These are phyloP conservation scores for Anolis apletophallus DNA, from an alignment of 2,797 vertebrate genomes.

Conservation along the genomic window DNA sequence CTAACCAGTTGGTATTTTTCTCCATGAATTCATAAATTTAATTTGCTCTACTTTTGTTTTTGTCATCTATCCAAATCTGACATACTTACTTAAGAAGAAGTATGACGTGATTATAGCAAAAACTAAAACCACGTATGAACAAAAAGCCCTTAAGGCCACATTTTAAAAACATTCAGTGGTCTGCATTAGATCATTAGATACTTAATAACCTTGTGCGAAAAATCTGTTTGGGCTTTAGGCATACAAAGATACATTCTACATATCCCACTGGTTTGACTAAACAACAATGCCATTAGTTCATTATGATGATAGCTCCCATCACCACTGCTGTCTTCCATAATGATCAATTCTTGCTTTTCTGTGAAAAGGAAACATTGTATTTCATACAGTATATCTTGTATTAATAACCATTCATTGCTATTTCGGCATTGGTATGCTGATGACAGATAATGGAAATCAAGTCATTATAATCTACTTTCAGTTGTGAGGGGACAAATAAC, in stretches of 20 bases:
- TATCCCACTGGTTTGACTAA: background rate
- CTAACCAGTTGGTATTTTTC: background rate
- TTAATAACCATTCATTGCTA: background rate
- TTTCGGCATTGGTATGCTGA: background rate
- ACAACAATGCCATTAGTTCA: background rate
- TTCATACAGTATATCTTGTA: no score
- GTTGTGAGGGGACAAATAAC: background rate
- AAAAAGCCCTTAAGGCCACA: background rate
- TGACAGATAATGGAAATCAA: background rate
- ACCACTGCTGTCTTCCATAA: conserved; percentile 12
- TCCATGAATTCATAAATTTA: background rate
- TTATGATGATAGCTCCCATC: background rate
- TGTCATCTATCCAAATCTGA: background rate
- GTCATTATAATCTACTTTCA: background rate
- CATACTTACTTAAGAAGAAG: background rate
- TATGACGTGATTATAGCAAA: background rate
- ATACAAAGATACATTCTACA: background rate
- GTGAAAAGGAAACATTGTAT: conserved; percentile 31
- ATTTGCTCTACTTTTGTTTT: background rate
- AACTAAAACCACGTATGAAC: background rate
- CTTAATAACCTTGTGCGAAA: conserved; percentile 10
- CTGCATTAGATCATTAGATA: conserved; percentile 25
- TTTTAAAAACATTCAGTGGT: background rate
- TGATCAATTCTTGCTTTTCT: background rate
- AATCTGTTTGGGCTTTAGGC: background rate